A percentile compares a stretch with the other conserved stretches of the same genome.
These are phyloP conservation scores for Neolamprologus longior DNA, from an alignment of 2,113 vertebrate species.

Conservation along the genomic window DNA sequence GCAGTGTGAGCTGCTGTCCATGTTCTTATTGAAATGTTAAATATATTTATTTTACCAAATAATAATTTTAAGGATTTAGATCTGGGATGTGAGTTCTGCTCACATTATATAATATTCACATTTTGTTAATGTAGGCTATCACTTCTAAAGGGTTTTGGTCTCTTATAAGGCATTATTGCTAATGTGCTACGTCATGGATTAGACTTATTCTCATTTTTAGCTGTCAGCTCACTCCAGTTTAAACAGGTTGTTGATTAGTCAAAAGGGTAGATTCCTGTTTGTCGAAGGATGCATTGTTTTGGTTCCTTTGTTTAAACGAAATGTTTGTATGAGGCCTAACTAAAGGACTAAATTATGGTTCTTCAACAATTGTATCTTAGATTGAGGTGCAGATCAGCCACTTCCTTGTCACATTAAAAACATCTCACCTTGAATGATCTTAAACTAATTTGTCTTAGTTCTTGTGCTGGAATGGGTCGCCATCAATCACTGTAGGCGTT, in stretches of 20 bases:
- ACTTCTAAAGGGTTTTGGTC: not conserved
- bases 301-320: not conserved
- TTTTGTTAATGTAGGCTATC: not conserved
- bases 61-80: not conserved
- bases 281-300: not conserved
- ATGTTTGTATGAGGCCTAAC: not conserved
- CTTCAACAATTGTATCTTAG: not conserved
- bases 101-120: not conserved
- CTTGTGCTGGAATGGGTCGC: not conserved
- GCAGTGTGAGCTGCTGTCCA: not conserved
- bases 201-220: not conserved
- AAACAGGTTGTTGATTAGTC: not conserved
- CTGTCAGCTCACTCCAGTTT: rapidly evolving
- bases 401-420: not conserved
- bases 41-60: not conserved
- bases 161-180: not conserved
- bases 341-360: not conserved
- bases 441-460: not conserved
- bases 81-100: not conserved
- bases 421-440: not conserved
- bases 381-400: not conserved
- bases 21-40: not conserved
- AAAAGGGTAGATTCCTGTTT: not conserved
- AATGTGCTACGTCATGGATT: not conserved
- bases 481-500: not conserved